Evolutionary conservation across 2,113 vertebrate species (phyloP), one percentile per base, ranked within the genome.

Genomic region (Mus musculus): DNA sequence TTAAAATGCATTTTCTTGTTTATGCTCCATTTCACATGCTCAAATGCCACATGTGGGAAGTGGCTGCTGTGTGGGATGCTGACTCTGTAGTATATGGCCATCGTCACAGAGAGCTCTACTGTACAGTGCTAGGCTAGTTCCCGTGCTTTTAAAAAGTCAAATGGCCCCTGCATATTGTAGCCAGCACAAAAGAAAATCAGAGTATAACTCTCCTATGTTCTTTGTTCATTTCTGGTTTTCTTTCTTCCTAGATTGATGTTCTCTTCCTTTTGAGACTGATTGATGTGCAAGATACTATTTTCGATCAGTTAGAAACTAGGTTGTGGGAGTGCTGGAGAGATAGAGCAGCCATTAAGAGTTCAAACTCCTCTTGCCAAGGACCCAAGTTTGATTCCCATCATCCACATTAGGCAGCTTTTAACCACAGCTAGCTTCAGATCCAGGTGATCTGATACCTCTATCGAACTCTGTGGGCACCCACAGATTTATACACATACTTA

Each of bases 181-280:
- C 13, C 14, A 19, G 80, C 56, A 93, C 78, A 92, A 67, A 95
- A 87, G 63, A 87, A 49, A 82, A 87, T 91, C 69, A 87, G 80
- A 90, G 13, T 76, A 80, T 7, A 39, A 67, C 73, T n/a, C 65
- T 42, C 46, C 46, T 90, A 3, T 89, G 54, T 69, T 76, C 63
- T 67, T 75, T 11, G 26, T 81, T 72, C n/a, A 30, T 89, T n/a
- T 96, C 54, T 85, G 94, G 20, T 81, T 93, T n/a, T 26, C 16
- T 95, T 93, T 93, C 42, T 92, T 26, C 94, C 39, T 30, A 92
- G 33, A 88, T 93, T 96, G 94, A 65, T 94, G 63, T 85, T 85
- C n/a, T 14, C 88, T 80, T 49, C 30, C 24, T 22, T 85, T 89
- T 80, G n/a, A 91, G 61, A 36, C 89, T 93, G 78, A 88, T 33